Conservation (phyloP, 2,888 invertebrate species). For the Rambutsinella grinnellia region DNA sequence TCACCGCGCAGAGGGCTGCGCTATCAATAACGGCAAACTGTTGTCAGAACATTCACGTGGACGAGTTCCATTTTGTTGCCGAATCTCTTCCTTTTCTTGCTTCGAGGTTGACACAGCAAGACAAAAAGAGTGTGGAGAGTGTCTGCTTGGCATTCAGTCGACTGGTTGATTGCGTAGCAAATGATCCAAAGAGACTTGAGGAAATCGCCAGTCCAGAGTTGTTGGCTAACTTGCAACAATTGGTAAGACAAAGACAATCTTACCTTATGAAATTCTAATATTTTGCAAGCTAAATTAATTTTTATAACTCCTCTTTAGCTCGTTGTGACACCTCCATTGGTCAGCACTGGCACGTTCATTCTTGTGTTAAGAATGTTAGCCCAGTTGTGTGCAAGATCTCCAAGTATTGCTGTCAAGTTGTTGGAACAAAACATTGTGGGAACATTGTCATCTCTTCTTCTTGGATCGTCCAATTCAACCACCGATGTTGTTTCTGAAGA, state of each 20-base stretch:
- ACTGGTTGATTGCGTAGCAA: constrained; percentile 95
- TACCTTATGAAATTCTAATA: background rate
- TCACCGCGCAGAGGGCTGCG: constrained; percentile 96
- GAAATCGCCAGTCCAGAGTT: constrained; percentile 94
- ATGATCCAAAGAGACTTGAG: constrained; percentile 88
- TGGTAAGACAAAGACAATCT: constrained; percentile 74
- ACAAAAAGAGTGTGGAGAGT: constrained; percentile 98
- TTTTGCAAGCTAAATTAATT: background rate
- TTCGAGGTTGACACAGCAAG: constrained; percentile 76
- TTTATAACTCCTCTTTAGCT: constrained; percentile 75
- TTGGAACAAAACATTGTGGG: constrained; percentile 96
- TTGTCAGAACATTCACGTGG: constrained; percentile 91
- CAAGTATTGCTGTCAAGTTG: constrained; percentile 91
- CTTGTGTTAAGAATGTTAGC: constrained; percentile 96
- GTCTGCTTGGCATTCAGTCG: constrained; percentile 97
- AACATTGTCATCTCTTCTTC: constrained; percentile 92
- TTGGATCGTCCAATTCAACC: constrained; percentile 81
- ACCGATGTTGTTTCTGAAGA: constrained; percentile 67
- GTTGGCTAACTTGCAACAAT: constrained; percentile 91
- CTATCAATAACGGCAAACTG: constrained; percentile 98
- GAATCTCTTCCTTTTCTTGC: constrained; percentile 90
- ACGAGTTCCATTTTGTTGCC: constrained; percentile 93
- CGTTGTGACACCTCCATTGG: constrained; percentile 94
- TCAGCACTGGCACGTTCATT: constrained; percentile 95
- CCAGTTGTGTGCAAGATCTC: constrained; percentile 95